Evolutionary conservation across 2,113 vertebrate genomes (phyloP).

Genomic region (Passer montanus): DNA sequence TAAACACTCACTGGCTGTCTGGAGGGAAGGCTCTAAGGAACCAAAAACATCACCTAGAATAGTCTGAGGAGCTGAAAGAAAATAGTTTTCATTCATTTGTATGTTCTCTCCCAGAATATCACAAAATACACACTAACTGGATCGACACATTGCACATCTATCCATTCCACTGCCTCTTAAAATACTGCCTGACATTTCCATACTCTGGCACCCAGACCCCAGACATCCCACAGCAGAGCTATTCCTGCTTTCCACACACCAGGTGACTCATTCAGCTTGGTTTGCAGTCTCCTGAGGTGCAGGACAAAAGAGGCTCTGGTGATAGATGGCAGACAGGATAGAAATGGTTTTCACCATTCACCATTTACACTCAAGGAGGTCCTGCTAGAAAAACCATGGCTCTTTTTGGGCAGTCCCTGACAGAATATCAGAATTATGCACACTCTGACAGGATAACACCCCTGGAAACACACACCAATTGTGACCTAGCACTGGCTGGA

Average conservation of each 20-base stretch:
- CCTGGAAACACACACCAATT: not conserved
- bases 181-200: not conserved
- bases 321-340: accelerated
- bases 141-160: not conserved
- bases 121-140: not conserved
- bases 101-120: not conserved
- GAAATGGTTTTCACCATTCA: not conserved
- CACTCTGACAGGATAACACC: not conserved
- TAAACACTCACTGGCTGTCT: not conserved
- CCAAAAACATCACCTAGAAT: not conserved
- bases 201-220: not conserved
- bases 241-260: accelerated
- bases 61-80: not conserved
- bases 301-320: not conserved
- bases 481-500: not conserved
- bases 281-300: not conserved
- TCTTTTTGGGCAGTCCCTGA: not conserved
- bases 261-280: not conserved
- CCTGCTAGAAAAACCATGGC: not conserved
- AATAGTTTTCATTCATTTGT: not conserved
- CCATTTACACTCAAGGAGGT: accelerated
- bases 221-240: not conserved
- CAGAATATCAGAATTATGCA: not conserved
- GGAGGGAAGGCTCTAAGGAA: not conserved
- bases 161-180: not conserved